Evolutionary conservation across 2,113 vertebrate genomes (phyloP).

Genomic region (Callopanchax toddi): DNA sequence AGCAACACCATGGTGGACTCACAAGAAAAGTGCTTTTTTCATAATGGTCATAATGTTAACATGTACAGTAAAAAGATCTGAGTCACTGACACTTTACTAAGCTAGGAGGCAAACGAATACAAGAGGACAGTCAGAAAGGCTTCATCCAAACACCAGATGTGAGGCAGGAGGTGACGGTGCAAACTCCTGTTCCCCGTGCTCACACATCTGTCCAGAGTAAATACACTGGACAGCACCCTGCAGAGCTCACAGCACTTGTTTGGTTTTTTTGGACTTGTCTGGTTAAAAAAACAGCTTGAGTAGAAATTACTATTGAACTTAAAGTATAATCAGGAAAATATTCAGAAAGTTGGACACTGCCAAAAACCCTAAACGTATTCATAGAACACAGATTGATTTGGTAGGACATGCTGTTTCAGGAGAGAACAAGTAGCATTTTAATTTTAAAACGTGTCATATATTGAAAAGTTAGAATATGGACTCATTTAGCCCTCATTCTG

Average conservation of each 20-base stretch:
- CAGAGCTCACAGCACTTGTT: no score
- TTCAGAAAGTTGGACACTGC: no score
- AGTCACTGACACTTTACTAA: no score
- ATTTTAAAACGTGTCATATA: background rate
- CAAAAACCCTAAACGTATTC: no score
- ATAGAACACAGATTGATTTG: no score
- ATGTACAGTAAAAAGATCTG: no score
- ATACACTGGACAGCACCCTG: background rate
- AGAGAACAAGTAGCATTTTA: no score
- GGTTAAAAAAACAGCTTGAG: background rate
- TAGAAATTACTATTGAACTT: background rate
- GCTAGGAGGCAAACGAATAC: no score
- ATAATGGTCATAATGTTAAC: slow-evolving; percentile 24
- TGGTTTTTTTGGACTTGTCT: background rate
- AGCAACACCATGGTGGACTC: slow-evolving; percentile 40
- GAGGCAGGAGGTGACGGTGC: background rate
- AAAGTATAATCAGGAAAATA: background rate
- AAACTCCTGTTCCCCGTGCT: background rate
- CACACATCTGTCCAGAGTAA: background rate
- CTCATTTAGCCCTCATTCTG: background rate
- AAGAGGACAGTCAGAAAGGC: background rate
- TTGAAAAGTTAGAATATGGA: background rate
- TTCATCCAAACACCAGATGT: background rate
- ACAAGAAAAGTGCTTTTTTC: no score
- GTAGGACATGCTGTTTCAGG: no score